Base-by-base conservation (phyloP, 2,797 vertebrate species). In the Euphonia xanthogaster region DNA sequence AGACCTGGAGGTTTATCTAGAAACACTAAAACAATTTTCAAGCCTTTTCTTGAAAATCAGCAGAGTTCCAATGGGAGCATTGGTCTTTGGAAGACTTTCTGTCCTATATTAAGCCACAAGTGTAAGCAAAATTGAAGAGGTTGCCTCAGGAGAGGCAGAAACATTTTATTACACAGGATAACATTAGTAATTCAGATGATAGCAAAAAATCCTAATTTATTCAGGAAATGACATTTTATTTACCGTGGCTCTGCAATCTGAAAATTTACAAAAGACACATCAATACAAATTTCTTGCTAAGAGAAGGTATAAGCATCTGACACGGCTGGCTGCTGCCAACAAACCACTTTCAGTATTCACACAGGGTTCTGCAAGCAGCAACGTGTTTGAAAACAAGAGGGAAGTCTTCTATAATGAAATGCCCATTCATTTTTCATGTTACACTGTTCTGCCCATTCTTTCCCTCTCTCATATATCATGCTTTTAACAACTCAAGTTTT, bases 181-280 rank as follows among this genome's bases (percentile, higher is more conserved):
- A 60, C 94, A 96, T 97, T 93, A 96, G 93, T 93, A 82, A 62
- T 97, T 96, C 97, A 96, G 93, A 96, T 73, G 91, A 93, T 48
- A 94, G 93, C 88, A 93, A 88, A 92, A 96, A 98, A 93, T 91
- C 79, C 86, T 97, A 96, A 98, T 98, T 97, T 98, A 98, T 97
- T 97, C 96, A 97, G 96, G 97, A 97, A 97, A 91, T 97, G 97
- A 96, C 97, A 97, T 98, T 98, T 98, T 97, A 97, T 97, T 98
- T 97, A 97, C 91, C 6, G 11, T 77, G 96, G 95, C 90, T 96
- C 90, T 97, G 96, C 96, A 98, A 97, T 95, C 93, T 97, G 94
- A 95, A 93, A 95, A 97, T 96, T 97, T 98, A 95, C 76, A 1
- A 1, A 93, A 95, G 94, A 93, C 81, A 89, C 63, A 92, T 88